Evolutionary conservation across 1,140 invertebrate genomes (phyloP).

Genomic region (Proales similis): DNA sequence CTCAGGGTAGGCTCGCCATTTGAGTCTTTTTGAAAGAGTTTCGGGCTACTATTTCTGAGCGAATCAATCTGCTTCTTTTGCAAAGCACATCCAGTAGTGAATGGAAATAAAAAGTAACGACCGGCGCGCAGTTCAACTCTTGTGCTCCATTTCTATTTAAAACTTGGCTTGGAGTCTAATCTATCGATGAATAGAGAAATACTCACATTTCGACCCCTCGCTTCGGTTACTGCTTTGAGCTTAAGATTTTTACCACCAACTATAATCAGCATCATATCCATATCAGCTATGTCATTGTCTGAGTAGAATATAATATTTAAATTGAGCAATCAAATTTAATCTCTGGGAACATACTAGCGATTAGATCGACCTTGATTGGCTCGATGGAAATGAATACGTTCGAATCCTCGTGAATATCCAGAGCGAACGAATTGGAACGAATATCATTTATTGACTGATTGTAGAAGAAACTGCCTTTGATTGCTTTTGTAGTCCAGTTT

Average conservation of each 20-base stretch:
- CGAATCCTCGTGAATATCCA: background rate
- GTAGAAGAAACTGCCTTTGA: constrained; percentile 25
- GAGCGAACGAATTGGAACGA: constrained; percentile 16
- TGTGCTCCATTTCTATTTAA: constrained; percentile 4
- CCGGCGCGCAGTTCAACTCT: constrained; percentile 12
- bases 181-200: background rate
- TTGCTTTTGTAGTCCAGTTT: constrained; percentile 22
- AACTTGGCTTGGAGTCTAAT: background rate
- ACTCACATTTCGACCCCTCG: constrained; percentile 22
- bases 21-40: constrained; percentile 18
- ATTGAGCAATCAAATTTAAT: background rate
- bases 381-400: constrained; percentile 24
- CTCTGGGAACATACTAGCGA: constrained; percentile 8
- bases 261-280: constrained; percentile 12
- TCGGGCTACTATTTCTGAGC: background rate
- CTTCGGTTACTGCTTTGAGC: constrained; percentile 11
- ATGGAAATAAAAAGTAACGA: constrained; percentile 29
- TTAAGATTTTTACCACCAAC: background rate
- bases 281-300: constrained; percentile 1
- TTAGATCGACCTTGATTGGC: background rate
- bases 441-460: background rate
- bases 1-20: background rate
- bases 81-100: constrained; percentile 23
- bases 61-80: background rate
- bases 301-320: background rate